Evolutionary conservation across 92 coral and sea anemone species (phyloP).

Genomic region (Epizoanthus rinbou): DNA sequence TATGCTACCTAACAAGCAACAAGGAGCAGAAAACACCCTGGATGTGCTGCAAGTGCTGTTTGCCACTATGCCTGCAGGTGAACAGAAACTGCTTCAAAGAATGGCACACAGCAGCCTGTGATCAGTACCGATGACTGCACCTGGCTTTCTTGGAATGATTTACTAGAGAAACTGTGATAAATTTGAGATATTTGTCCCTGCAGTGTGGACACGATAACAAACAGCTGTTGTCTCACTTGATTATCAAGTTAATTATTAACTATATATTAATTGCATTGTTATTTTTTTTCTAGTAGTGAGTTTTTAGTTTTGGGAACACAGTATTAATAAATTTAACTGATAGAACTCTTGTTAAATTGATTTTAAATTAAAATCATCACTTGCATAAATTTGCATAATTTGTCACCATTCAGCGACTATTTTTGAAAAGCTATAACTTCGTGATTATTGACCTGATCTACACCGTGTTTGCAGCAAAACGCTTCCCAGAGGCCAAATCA

Average conservation of each 20-base stretch:
- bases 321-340: conserved; percentile 2
- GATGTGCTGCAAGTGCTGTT: conserved; percentile 27
- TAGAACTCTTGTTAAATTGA: neutral
- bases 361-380: conserved; percentile 7
- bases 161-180: too few relatives aligned
- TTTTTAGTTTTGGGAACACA: conserved; percentile 8
- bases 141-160: too few relatives aligned
- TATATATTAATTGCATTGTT: neutral
- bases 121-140: conserved; percentile 5
- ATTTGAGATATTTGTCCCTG: neutral
- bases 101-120: conserved; percentile 22
- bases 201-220: neutral
- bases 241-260: conserved; percentile 18
- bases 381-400: conserved; percentile 5
- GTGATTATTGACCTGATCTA: conserved; percentile 2
- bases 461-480: conserved; percentile 15
- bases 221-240: neutral
- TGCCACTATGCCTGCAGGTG: conserved; percentile 8
- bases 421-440: conserved; percentile 15
- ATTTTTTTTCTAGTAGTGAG: conserved; percentile 5
- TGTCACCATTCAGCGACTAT: conserved; percentile 22
- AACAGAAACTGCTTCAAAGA: conserved; percentile 31
- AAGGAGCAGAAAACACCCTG: conserved; percentile 23
- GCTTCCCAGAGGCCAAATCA: conserved; percentile 6
- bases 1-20: conserved; percentile 16